Evolutionary conservation across 2,888 invertebrate species (phyloP), one percentile per base, ranked within the genome.

Genomic region (Drosophila vallismaia): DNA sequence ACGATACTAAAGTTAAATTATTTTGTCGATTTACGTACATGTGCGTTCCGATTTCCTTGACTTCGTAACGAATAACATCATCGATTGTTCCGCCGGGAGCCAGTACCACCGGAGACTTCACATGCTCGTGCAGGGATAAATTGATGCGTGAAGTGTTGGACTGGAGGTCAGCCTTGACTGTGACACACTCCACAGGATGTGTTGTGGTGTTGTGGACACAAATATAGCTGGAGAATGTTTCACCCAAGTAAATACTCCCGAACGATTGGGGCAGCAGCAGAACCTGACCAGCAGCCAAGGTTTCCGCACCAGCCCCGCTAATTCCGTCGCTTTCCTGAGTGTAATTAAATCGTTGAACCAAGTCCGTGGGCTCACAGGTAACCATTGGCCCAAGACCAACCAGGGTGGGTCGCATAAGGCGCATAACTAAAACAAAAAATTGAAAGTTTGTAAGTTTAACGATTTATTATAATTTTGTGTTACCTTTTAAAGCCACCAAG

Each of bases 31-130:
- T n/a, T 70, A 67, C 94, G 92, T 92, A 97, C 96, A 99, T 98
- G 90, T 99, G 99, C 48, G 98, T 97, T 44, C 99, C 99, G 79
- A 98, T 95, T 93, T 99, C 99, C 92, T 99, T 99, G n/a, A 99
- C 98, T 94, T 99, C 99, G 92, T 99, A 98, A 89, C 98, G 97
- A 88, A 99, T 98, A 36, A 99, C 97, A 92, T 98, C 96, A 92
- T 98, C 98, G 12, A 98, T 93, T 9, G 97, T 98, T 89, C 96
- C 95, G 85, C 97, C 96, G 0, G 97, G 95, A 82, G 93, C 93
- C 54, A 95, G 91, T 80, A 93, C 92, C 0, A 93, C 92, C 6
- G 94, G 93, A 2, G 93, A 91, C 6, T 93, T 92, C 77, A 94
- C 94, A 71, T 94, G 94, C 83, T 95, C 94, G 81, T 94, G 94